These are phyloP conservation scores for Mythimna impura DNA, from an alignment of 2,888 invertebrate species.

Conservation along the genomic window DNA sequence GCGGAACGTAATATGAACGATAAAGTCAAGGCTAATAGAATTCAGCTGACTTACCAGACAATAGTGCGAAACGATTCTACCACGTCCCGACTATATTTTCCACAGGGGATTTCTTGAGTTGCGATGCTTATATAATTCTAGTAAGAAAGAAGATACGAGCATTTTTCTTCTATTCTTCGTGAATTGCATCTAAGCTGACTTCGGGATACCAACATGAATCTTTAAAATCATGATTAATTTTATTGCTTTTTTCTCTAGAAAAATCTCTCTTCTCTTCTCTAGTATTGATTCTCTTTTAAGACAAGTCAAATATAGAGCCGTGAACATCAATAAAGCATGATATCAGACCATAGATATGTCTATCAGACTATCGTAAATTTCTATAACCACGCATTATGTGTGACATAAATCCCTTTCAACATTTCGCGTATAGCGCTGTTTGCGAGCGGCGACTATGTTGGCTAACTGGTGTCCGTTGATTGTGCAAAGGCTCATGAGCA, in stretches of 20 bases:
- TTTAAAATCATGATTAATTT: slow-evolving; percentile 22
- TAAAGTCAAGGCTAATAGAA: slow-evolving; percentile 61
- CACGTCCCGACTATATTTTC: slow-evolving; percentile 41
- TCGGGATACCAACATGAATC: slow-evolving; percentile 12
- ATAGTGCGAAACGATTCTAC: slow-evolving; percentile 24
- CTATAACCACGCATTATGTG: slow-evolving; percentile 48
- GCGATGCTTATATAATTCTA: slow-evolving; percentile 32
- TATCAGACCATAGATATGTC: slow-evolving; percentile 9
- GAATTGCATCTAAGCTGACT: slow-evolving; percentile 13
- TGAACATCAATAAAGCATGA: slow-evolving; percentile 58
- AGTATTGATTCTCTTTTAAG: slow-evolving; percentile 10
- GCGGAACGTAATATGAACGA: slow-evolving; percentile 38
- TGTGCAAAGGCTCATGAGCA: slow-evolving; percentile 64
- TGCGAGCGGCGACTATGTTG: slow-evolving; percentile 54
- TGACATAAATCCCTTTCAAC: slow-evolving; percentile 69
- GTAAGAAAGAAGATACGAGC: not conserved
- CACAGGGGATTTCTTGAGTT: slow-evolving; percentile 16
- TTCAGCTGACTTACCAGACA: slow-evolving; percentile 42
- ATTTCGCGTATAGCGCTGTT: slow-evolving; percentile 57
- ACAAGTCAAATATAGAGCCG: slow-evolving; percentile 17
- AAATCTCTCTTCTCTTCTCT: no score
- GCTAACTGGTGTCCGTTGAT: slow-evolving; percentile 59
- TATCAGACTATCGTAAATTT: slow-evolving; percentile 43
- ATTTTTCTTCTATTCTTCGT: slow-evolving; percentile 7
- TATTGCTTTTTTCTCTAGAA: slow-evolving; percentile 2